Evolutionary conservation across 2,888 invertebrate species (phyloP), one percentile per base, ranked within the genome.

Genomic region (Polylopha cassiicola): DNA sequence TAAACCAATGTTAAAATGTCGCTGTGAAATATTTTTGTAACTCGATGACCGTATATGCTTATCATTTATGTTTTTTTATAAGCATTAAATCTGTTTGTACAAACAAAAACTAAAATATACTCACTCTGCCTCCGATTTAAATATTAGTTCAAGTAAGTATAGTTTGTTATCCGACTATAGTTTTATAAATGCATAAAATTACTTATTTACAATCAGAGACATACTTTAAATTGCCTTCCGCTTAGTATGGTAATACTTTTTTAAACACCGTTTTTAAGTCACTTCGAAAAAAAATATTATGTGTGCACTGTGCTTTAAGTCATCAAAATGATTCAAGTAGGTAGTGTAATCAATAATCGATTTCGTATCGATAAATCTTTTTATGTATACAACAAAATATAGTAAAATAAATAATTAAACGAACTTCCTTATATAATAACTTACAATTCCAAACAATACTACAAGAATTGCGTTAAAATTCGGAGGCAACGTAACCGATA

Each of bases 361-460:
- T 23, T 13, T 28, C 33, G 37, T 36, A 34, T 14, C 21, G 29
- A 32, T 41, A 24, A 45, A 39, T 54, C 50, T 48, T 50, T 51
- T 53, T 54, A 51, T 58, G n/a, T n/a, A n/a, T n/a, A n/a, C n/a
- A n/a, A n/a, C n/a, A n/a, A n/a, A n/a, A n/a, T n/a, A n/a, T n/a
- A n/a, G n/a, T n/a, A n/a, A n/a, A n/a, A n/a, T n/a, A n/a, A n/a
- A n/a, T n/a, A n/a, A n/a, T n/a, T n/a, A n/a, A n/a, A n/a, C n/a
- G n/a, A n/a, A n/a, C n/a, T n/a, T n/a, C n/a, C n/a, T n/a, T n/a
- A n/a, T n/a, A n/a, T n/a, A n/a, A n/a, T n/a, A n/a, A n/a, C n/a
- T n/a, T n/a, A n/a, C n/a, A n/a, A n/a, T n/a, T n/a, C n/a, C n/a
- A n/a, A n/a, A n/a, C n/a, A n/a, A n/a, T n/a, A n/a, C n/a, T n/a